A percentile compares a stretch with the other conserved stretches of the same genome.
phyloP scores from a whole-genome alignment of 2,888 invertebrate genomes.

The Halocaridina rubra region DNA sequence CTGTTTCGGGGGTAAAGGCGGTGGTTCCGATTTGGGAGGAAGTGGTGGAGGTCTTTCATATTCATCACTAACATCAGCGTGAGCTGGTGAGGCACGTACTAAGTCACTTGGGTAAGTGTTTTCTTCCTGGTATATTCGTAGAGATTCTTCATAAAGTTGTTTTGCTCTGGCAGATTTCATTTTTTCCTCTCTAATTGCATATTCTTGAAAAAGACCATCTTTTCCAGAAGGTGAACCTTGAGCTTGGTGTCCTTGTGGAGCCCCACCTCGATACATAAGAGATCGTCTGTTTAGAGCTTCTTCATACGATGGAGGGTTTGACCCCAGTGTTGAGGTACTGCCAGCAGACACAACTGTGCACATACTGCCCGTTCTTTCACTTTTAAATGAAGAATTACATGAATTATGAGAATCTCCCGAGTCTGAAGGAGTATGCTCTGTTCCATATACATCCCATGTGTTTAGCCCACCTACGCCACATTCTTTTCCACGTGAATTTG shows the following conservation, averaged over 20 bases:
- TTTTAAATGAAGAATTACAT: conserved; percentile 62
- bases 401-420: conserved; percentile 62
- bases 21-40: conserved; percentile 65
- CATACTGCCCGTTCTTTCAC: conserved; percentile 63
- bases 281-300: conserved; percentile 64
- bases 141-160: conserved; percentile 65
- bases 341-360: conserved; percentile 63
- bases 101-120: conserved; percentile 59
- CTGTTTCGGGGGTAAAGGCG: conserved; percentile 65
- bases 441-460: conserved; percentile 65
- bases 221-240: conserved; percentile 43
- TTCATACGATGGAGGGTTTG: conserved; percentile 66
- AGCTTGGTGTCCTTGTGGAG: conserved; percentile 23
- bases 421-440: conserved; percentile 54
- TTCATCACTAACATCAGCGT: conserved; percentile 64
- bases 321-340: conserved; percentile 56
- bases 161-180: conserved; percentile 65
- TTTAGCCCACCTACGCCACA: conserved; percentile 65
- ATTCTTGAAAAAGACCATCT: conserved; percentile 59
- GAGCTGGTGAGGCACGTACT: conserved; percentile 65
- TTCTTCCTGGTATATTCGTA: conserved; percentile 63
- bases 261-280: conserved; percentile 49
- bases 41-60: conserved; percentile 64
- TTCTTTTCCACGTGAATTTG: conserved; percentile 70
- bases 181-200: conserved; percentile 64